phyloP scores from a whole-genome alignment of 2,113 vertebrate species.

The Dromas ardeola region DNA sequence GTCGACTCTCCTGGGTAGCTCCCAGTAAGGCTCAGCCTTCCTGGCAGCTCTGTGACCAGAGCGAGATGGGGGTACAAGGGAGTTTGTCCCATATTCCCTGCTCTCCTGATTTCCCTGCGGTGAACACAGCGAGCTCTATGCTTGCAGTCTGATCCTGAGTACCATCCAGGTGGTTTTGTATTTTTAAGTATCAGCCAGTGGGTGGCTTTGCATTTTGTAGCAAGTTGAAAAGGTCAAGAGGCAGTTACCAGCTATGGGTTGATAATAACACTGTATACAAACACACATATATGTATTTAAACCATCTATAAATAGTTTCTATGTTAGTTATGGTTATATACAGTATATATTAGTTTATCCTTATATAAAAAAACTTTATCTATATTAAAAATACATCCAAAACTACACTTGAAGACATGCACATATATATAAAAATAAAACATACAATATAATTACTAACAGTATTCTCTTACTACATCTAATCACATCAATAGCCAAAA shows the following conservation, averaged over 20 bases:
- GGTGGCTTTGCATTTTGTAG: not conserved
- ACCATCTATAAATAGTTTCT: not conserved
- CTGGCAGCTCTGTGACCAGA: not conserved
- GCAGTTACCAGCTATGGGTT: not conserved
- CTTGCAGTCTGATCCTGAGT: not conserved
- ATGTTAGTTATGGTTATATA: not conserved
- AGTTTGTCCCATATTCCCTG: not conserved
- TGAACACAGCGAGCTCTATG: not conserved
- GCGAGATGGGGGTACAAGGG: fast-evolving
- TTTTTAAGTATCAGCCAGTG: not conserved
- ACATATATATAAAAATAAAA: not conserved
- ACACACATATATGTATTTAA: not conserved
- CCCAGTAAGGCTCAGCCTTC: not conserved
- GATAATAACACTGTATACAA: not conserved
- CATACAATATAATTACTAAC: not conserved
- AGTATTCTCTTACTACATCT: not conserved
- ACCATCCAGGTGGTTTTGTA: not conserved
- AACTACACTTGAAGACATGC: not conserved
- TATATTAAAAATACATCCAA: not conserved
- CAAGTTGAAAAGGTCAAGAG: not conserved
- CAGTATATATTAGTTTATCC: not conserved
- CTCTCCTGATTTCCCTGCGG: not conserved
- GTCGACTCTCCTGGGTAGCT: not conserved
- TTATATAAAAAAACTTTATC: not conserved
- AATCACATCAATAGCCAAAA: not conserved